phyloP scores from a whole-genome alignment of 1,140 invertebrate genomes.

The Helicoverpa armigera region DNA sequence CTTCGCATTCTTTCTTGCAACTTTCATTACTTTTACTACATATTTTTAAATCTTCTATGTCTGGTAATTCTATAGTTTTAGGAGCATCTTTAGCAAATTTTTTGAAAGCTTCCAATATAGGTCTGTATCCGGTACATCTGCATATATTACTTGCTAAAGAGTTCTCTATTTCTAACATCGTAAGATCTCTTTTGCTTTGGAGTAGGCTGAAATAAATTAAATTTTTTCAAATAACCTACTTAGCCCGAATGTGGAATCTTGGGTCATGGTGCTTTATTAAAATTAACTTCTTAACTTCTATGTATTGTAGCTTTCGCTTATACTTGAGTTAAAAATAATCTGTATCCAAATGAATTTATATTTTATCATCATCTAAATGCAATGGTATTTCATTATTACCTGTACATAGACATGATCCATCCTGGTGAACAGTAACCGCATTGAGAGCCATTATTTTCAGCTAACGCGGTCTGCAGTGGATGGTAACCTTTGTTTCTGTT shows the following conservation, averaged over 20 bases:
- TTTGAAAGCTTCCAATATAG: conserved; percentile 93
- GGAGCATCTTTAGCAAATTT: conserved; percentile 85
- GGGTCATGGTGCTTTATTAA: too few relatives aligned
- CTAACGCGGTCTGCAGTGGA: conserved; percentile 89
- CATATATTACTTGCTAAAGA: conserved; percentile 92
- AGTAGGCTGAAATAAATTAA: conserved; percentile 46
- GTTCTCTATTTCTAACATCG: conserved; percentile 89
- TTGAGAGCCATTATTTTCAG: conserved; percentile 91
- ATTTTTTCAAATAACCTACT: too few relatives aligned
- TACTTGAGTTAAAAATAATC: too few relatives aligned
- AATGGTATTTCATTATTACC: too few relatives aligned
- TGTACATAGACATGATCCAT: conserved; percentile 95
- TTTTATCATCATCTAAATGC: too few relatives aligned
- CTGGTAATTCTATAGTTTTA: conserved; percentile 54
- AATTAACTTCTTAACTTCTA: too few relatives aligned
- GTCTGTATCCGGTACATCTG: conserved; percentile 93
- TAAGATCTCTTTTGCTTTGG: conserved; percentile 75
- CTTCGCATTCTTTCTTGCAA: conserved; percentile 50
- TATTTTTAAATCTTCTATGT: conserved; percentile 75
- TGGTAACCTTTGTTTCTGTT: conserved; percentile 91
- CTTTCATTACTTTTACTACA: conserved; percentile 6
- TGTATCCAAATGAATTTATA: too few relatives aligned
- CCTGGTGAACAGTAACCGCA: conserved; percentile 94
- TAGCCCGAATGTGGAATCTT: too few relatives aligned
- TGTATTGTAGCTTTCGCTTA: too few relatives aligned